Percentiles rank a stretch among this genome's conserved stretches.
phyloP scores from a whole-genome alignment of 2,797 vertebrate genomes.

The Enteromius trimaculatus region DNA sequence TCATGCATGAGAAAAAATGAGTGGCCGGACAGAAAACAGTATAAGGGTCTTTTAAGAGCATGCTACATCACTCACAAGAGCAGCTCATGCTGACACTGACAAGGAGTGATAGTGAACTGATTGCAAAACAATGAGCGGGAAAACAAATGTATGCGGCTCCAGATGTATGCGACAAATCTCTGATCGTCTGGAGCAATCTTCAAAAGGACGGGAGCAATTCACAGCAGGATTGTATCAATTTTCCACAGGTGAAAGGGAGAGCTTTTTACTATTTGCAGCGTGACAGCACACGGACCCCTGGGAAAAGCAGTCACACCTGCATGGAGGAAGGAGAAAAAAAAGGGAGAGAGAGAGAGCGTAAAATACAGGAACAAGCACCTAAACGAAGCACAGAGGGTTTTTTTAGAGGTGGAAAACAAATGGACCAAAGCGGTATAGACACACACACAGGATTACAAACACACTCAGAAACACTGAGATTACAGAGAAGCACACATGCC shows the following conservation, averaged over 20 bases:
- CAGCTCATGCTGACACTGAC: slow-evolving; percentile 14
- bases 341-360: neutral
- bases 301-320: slow-evolving; percentile 46
- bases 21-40: neutral
- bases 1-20: neutral
- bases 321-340: slow-evolving; percentile 17
- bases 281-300: slow-evolving; percentile 31
- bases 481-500: slow-evolving; percentile 48
- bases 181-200: slow-evolving; percentile 52
- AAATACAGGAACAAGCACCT: slow-evolving; percentile 22
- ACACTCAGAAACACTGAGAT: slow-evolving; percentile 40
- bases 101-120: neutral
- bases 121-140: neutral
- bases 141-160: neutral
- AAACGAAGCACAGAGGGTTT: neutral
- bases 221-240: slow-evolving; percentile 55
- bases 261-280: slow-evolving; percentile 39
- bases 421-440: neutral
- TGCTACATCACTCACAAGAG: neutral
- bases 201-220: slow-evolving; percentile 60
- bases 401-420: slow-evolving; percentile 18
- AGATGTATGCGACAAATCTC: slow-evolving; percentile 11
- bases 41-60: neutral
- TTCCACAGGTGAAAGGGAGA: slow-evolving; percentile 12
- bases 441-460: slow-evolving; percentile 38